A percentile compares a stretch with the other conserved stretches of the same genome.
These are phyloP conservation scores for Oceanodroma tethys DNA, from an alignment of 2,113 vertebrate species.

Conservation along the genomic window DNA sequence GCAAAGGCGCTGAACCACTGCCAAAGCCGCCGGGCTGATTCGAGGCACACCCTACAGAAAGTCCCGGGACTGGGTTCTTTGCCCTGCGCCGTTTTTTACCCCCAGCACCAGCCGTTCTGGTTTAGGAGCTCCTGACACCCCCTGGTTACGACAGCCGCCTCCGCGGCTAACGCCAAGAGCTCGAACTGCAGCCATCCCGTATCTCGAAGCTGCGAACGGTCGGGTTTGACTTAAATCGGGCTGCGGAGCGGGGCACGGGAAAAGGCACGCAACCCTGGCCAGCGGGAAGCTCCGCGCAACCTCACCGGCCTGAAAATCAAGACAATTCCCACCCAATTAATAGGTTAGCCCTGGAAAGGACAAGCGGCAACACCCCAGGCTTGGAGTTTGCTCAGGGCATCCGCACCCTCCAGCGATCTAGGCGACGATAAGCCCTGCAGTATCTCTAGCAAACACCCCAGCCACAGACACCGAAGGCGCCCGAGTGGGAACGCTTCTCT, in stretches of 20 bases:
- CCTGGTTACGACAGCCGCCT: neutral
- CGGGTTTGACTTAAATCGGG: neutral
- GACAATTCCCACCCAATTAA: neutral
- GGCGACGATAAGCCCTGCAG: fast-evolving
- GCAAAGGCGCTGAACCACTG: neutral
- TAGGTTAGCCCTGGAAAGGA: neutral
- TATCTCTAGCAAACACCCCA: neutral
- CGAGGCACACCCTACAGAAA: neutral
- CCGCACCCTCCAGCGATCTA: fast-evolving
- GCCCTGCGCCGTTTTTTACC: neutral
- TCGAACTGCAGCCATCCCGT: fast-evolving
- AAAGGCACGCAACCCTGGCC: neutral
- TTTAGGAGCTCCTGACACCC: neutral
- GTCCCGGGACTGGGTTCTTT: neutral
- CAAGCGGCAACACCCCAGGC: neutral
- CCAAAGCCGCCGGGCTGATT: neutral
- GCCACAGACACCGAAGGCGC: neutral
- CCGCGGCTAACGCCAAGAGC: neutral
- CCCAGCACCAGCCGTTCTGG: neutral
- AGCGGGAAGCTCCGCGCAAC: neutral
- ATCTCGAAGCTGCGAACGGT: neutral
- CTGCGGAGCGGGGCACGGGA: fast-evolving
- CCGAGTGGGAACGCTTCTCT: neutral
- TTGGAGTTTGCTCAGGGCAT: neutral
- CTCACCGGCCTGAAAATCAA: neutral